phyloP scores from a whole-genome alignment of 2,113 vertebrate species.

The Progne subis region DNA sequence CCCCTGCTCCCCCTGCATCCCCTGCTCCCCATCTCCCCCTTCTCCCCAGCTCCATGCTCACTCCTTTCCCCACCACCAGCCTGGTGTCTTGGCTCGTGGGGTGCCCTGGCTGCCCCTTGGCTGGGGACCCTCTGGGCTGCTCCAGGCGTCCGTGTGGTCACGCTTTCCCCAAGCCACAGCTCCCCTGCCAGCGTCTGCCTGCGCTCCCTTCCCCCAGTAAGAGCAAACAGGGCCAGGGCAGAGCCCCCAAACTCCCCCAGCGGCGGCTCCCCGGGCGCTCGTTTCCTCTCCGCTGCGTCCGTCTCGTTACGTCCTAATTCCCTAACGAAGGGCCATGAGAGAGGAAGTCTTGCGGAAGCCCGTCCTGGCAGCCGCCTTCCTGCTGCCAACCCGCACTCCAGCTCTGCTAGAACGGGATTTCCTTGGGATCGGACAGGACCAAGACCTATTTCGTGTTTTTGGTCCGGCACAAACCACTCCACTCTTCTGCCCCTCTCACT shows the following conservation, averaged over 20 bases:
- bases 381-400: fast-evolving
- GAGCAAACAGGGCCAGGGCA: neutral
- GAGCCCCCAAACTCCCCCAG: neutral
- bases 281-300: constrained; percentile 8
- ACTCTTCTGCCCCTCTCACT: neutral
- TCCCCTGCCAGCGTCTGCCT: neutral
- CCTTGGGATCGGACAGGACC: fast-evolving
- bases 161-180: fast-evolving
- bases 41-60: fast-evolving
- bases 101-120: neutral
- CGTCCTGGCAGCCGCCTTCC: neutral
- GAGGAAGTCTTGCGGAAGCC: constrained; percentile 59
- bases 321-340: constrained; percentile 28
- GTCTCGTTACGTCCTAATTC: constrained; percentile 18
- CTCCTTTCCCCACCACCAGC: neutral
- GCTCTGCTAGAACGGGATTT: neutral
- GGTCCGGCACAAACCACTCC: neutral
- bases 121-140: neutral
- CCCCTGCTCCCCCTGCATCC: neutral
- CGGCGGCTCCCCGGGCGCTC: neutral
- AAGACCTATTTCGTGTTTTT: fast-evolving
- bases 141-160: fast-evolving
- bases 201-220: neutral
- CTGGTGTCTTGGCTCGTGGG: fast-evolving
- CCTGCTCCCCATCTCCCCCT: neutral